phyloP scores from a whole-genome alignment of 1,140 invertebrate species.

The Pseudobourletiella spinata region DNA sequence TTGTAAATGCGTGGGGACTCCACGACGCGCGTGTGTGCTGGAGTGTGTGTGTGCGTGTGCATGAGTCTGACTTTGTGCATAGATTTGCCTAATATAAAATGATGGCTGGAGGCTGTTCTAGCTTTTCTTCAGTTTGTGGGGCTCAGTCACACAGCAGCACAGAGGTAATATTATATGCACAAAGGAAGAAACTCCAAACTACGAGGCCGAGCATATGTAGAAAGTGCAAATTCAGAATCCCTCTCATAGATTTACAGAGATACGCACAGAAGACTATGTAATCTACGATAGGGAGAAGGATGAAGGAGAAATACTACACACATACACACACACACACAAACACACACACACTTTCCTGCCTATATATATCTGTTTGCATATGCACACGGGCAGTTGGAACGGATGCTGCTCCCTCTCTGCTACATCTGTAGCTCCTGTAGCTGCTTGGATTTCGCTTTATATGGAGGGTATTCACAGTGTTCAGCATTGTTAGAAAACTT shows the following conservation, averaged over 20 bases:
- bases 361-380: too few species aligned
- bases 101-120: constrained; percentile 8
- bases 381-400: background rate
- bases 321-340: too few species aligned
- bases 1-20: too few species aligned
- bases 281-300: background rate
- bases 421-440: too few species aligned
- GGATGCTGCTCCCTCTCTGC: too few species aligned
- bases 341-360: too few species aligned
- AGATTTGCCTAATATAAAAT: constrained; percentile 13
- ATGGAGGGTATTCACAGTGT: background rate
- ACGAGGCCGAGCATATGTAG: background rate
- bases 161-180: background rate
- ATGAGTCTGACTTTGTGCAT: background rate
- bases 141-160: background rate
- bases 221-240: background rate
- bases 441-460: background rate
- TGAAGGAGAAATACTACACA: background rate
- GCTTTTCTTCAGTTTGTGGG: constrained; percentile 17
- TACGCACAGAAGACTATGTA: background rate
- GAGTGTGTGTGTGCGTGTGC: too few species aligned
- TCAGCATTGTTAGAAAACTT: constrained; percentile 28
- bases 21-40: too few species aligned
- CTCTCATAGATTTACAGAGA: background rate
- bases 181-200: background rate